Percentiles rank a stretch among this genome's conserved stretches.
Evolutionary conservation across 2,888 invertebrate genomes (phyloP).

Genomic region (Pinctada fucata): DNA sequence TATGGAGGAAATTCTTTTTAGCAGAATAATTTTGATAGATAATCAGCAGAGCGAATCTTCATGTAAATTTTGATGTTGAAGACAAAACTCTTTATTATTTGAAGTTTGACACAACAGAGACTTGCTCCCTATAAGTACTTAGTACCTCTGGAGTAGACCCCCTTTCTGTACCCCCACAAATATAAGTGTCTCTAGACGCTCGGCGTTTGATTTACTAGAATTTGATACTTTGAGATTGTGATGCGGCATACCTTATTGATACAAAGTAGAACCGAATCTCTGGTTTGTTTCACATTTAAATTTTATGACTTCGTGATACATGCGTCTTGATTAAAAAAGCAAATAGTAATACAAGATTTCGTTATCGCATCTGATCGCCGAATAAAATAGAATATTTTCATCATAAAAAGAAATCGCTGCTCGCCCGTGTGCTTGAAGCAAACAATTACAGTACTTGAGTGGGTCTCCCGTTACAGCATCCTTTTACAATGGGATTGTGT

Average conservation of each 20-base stretch:
- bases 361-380: not conserved
- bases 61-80: too few relatives aligned
- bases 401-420: not conserved
- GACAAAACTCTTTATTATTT: too few relatives aligned
- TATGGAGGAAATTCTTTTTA: too few relatives aligned
- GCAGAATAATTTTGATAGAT: too few relatives aligned
- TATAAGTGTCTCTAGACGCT: not conserved
- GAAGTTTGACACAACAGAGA: too few relatives aligned
- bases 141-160: too few relatives aligned
- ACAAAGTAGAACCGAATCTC: not conserved
- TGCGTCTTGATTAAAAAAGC: not conserved
- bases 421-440: conserved; percentile 7
- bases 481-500: not conserved
- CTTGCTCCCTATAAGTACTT: too few relatives aligned
- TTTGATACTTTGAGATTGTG: not conserved
- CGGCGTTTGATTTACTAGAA: not conserved
- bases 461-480: conserved; percentile 8
- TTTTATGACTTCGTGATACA: not conserved
- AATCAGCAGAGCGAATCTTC: too few relatives aligned
- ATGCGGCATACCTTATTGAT: not conserved
- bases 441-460: conserved; percentile 28
- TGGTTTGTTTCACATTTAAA: conserved; percentile 1
- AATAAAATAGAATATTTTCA: conserved; percentile 1
- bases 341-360: not conserved
- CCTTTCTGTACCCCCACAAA: too few relatives aligned